Evolutionary conservation across 2,888 invertebrate genomes (phyloP).

Genomic region (Andrena camellia): DNA sequence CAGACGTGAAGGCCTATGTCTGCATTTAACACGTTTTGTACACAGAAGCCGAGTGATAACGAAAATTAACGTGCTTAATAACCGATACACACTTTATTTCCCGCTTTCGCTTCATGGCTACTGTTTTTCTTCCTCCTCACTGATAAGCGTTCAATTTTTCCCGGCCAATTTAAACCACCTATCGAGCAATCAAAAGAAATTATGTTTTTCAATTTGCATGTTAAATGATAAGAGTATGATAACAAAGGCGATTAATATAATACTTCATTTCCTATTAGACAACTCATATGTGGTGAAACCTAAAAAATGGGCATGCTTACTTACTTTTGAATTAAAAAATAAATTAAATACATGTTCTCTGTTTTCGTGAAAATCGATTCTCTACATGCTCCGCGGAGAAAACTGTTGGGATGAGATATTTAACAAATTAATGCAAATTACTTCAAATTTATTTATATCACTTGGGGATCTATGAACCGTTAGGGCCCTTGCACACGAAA

Average conservation of each 20-base stretch:
- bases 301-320: no score
- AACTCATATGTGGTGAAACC: neutral
- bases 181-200: neutral
- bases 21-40: conserved; percentile 18
- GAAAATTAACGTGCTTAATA: neutral
- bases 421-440: no score
- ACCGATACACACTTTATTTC: conserved; percentile 7
- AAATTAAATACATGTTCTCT: no score
- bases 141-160: conserved; percentile 8
- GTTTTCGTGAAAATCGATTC: no score
- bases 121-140: neutral
- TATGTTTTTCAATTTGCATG: neutral
- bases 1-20: neutral
- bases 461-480: no score
- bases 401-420: no score
- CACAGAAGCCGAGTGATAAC: conserved; percentile 23
- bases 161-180: neutral
- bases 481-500: no score
- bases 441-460: no score
- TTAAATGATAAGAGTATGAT: no score
- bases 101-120: no score
- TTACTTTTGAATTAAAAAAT: no score
- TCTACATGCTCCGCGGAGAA: no score
- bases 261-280: neutral
- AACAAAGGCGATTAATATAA: neutral